These are phyloP conservation scores for Listronotus oregonensis DNA, from an alignment of 1,140 invertebrate species.

Conservation along the genomic window DNA sequence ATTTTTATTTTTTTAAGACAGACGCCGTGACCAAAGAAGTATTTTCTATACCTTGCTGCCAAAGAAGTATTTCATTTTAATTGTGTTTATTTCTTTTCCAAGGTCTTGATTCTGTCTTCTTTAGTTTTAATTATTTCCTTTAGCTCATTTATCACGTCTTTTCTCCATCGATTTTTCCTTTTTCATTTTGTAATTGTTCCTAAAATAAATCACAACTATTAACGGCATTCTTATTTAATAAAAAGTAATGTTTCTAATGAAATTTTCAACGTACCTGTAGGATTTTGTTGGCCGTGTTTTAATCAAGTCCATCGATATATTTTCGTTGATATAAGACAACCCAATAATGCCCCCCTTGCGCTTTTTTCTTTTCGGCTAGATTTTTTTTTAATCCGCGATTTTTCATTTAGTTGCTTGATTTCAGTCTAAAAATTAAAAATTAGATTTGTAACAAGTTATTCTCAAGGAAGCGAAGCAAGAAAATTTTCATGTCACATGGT, in stretches of 20 bases:
- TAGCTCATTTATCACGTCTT: conserved; percentile 42
- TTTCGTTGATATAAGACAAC: conserved; percentile 48
- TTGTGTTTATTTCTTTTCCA: conserved; percentile 25
- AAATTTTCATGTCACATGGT: too few relatives aligned
- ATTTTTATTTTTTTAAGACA: too few relatives aligned
- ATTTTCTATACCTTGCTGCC: conserved; percentile 21
- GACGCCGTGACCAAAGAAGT: too few relatives aligned
- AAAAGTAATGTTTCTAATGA: too few relatives aligned
- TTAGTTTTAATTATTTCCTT: conserved; percentile 34
- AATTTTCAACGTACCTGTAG: conserved; percentile 25
- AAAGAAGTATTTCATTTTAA: conserved; percentile 28
- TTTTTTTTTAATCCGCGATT: conserved; percentile 60
- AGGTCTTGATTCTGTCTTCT: conserved; percentile 25
- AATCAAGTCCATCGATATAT: conserved; percentile 45
- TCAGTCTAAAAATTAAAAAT: conserved; percentile 48
- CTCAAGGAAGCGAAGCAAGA: too few relatives aligned
- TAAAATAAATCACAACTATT: conserved; percentile 14
- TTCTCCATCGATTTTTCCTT: conserved; percentile 42
- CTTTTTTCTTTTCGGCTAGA: conserved; percentile 48
- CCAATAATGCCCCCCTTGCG: conserved; percentile 43
- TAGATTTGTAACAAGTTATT: not conserved
- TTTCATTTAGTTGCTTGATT: conserved; percentile 57
- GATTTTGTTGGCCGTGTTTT: conserved; percentile 40
- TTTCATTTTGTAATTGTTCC: conserved; percentile 42
- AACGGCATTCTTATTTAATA: too few relatives aligned